Evolutionary conservation across 1,140 invertebrate genomes (phyloP).

Genomic region (Camponotus vicinus): DNA sequence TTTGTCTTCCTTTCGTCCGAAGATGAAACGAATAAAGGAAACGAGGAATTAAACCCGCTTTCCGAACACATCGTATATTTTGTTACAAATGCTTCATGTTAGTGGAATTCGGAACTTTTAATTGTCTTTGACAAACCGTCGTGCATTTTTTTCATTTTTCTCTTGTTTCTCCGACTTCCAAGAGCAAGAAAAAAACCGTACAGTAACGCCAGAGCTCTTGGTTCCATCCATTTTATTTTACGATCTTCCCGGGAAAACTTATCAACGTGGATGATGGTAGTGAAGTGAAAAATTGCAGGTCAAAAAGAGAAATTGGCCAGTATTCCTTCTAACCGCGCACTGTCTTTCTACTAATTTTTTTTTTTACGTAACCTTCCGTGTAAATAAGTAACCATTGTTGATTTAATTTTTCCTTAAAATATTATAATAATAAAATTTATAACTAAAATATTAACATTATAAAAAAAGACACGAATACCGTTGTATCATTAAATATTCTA

Average conservation of each 20-base stretch:
- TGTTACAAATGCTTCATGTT: conserved; percentile 9
- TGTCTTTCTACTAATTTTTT: conserved; percentile 47
- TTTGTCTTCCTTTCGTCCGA: background rate
- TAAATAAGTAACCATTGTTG: conserved; percentile 47
- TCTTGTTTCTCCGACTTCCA: conserved; percentile 19
- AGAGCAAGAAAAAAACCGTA: conserved; percentile 40
- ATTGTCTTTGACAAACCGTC: conserved; percentile 41
- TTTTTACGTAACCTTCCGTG: conserved; percentile 34
- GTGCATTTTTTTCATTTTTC: conserved; percentile 33
- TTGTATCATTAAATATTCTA: background rate
- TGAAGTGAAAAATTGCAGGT: conserved; percentile 61
- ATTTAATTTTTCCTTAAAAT: conserved; percentile 34
- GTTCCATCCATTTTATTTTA: conserved; percentile 59
- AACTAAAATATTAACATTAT: background rate
- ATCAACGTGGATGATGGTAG: conserved; percentile 61
- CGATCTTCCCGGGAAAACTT: conserved; percentile 57
- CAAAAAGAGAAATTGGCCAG: conserved; percentile 60
- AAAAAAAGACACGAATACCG: background rate
- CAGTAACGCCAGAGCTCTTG: conserved; percentile 29
- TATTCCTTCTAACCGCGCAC: conserved; percentile 50
- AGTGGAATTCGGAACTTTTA: conserved; percentile 12
- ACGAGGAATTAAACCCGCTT: background rate
- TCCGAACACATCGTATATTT: background rate
- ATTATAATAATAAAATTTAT: background rate
- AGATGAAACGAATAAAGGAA: conserved; percentile 17